A percentile compares a stretch with the other conserved stretches of the same genome.
Conservation (phyloP, 2,797 vertebrate genomes). For the Girardinus metallicus region DNA sequence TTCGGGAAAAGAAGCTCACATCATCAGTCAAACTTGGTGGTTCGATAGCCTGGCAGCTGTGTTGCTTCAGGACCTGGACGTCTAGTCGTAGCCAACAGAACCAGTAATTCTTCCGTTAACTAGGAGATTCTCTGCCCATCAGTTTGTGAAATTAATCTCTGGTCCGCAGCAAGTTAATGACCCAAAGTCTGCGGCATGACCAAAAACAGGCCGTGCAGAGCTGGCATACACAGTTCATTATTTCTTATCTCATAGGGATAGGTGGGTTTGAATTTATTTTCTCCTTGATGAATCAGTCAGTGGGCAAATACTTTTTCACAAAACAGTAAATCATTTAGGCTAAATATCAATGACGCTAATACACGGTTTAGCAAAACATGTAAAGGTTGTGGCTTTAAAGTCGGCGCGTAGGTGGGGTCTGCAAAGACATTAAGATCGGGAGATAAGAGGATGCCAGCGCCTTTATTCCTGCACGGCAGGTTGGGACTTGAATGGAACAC, state of each 20-base stretch:
- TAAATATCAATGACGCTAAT: not conserved
- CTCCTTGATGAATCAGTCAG: not conserved
- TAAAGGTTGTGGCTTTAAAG: constrained; percentile 6
- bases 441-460: constrained; percentile 51
- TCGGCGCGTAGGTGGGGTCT: constrained; percentile 31
- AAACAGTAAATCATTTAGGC: not conserved
- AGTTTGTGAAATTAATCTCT: not conserved
- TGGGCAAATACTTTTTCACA: not conserved
- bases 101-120: not conserved
- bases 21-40: not conserved
- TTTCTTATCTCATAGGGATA: not conserved
- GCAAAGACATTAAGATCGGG: constrained; percentile 51
- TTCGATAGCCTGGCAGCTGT: not conserved
- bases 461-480: constrained; percentile 53
- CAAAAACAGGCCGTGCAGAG: not conserved
- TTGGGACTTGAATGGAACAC: constrained; percentile 66
- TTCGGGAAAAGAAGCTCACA: not conserved
- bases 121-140: not conserved
- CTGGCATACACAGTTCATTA: not conserved
- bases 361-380: not conserved
- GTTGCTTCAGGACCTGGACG: not conserved
- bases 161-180: not conserved
- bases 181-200: not conserved
- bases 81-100: not conserved
- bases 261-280: not conserved